Evolutionary conservation across 92 coral and sea anemone genomes (phyloP).

Genomic region (Epizoanthus rinbou): DNA sequence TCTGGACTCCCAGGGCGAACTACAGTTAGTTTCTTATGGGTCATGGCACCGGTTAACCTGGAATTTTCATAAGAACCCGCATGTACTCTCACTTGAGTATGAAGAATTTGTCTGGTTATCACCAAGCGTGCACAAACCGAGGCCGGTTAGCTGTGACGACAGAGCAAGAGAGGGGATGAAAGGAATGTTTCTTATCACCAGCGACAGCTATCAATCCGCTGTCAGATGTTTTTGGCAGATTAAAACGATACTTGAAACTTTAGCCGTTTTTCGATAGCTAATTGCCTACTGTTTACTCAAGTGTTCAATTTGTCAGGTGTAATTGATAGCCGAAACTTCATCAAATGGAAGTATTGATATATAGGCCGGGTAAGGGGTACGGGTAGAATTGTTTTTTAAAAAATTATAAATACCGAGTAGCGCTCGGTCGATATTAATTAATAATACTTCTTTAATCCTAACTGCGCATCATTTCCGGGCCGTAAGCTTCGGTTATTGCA

Average conservation of each 20-base stretch:
- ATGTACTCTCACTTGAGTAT: constrained; percentile 9
- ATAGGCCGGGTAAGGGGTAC: too few relatives aligned
- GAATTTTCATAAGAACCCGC: not conserved
- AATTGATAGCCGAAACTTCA: constrained; percentile 1
- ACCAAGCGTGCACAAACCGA: not conserved
- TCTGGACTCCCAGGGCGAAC: constrained; percentile 37
- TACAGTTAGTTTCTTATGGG: constrained; percentile 26
- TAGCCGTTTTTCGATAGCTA: constrained; percentile 18
- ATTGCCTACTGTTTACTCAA: constrained; percentile 27
- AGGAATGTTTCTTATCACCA: constrained; percentile 37
- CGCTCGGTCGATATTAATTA: too few relatives aligned
- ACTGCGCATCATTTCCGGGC: constrained; percentile 8
- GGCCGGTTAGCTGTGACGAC: constrained; percentile 28
- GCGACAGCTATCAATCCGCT: constrained; percentile 19
- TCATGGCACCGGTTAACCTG: constrained; percentile 31
- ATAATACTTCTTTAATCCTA: not conserved
- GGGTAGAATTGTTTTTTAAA: not conserved
- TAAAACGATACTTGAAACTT: constrained; percentile 29
- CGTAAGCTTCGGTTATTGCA: not conserved
- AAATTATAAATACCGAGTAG: too few relatives aligned
- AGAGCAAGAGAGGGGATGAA: constrained; percentile 30
- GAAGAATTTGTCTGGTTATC: constrained; percentile 1
- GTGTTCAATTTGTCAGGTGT: constrained; percentile 1
- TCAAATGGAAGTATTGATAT: not conserved
- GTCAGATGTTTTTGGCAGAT: constrained; percentile 38